phyloP scores from a whole-genome alignment of 2,888 invertebrate species.

The Caenorhabditis drosophilae region DNA sequence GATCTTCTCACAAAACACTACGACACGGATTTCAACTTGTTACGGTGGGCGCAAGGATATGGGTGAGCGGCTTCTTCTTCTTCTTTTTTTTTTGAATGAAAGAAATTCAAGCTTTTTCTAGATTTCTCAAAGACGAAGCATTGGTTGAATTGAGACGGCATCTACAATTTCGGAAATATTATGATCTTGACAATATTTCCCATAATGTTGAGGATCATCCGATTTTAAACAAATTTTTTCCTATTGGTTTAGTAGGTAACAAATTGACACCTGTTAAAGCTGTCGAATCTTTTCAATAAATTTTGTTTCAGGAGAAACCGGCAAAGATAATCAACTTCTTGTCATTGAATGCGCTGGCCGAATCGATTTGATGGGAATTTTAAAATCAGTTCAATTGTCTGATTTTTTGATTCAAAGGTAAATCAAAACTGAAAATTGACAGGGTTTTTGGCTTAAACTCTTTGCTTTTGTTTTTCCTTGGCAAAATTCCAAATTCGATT shows the following conservation, averaged over 20 bases:
- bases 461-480: not conserved
- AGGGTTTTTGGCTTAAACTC: conserved; percentile 7
- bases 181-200: conserved; percentile 48
- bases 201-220: conserved; percentile 44
- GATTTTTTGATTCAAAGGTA: conserved; percentile 57
- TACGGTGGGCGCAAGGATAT: conserved; percentile 56
- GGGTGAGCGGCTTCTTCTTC: not conserved
- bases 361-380: conserved; percentile 58
- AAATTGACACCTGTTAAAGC: not conserved
- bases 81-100: not conserved
- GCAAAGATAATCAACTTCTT: conserved; percentile 50
- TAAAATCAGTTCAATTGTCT: conserved; percentile 53
- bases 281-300: not conserved
- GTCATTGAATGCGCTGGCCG: conserved; percentile 61
- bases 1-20: conserved; percentile 52
- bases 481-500: too few species aligned
- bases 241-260: conserved; percentile 55
- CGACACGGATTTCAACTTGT: conserved; percentile 57
- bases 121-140: conserved; percentile 50
- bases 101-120: conserved; percentile 10
- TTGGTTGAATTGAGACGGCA: conserved; percentile 47
- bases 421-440: conserved; percentile 11
- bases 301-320: conserved; percentile 48
- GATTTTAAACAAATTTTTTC: conserved; percentile 57
- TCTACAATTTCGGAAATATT: conserved; percentile 51